A percentile compares a stretch with the other conserved stretches of the same genome.
Evolutionary conservation across 64 coral and sea anemone species (phyloP).

Genomic region (Montipora cactus): DNA sequence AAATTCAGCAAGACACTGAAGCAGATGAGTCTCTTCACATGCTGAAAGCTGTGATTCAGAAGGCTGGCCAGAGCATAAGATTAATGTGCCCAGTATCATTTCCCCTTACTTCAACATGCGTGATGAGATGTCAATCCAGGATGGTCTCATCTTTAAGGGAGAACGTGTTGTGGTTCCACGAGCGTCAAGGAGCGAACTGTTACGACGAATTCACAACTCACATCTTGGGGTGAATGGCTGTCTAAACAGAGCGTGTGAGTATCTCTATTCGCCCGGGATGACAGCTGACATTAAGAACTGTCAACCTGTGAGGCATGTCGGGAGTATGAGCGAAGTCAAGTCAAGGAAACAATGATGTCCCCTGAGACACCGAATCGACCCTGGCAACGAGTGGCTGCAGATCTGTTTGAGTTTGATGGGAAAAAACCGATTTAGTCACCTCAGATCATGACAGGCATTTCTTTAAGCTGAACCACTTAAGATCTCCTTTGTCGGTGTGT

Average conservation of each 20-base stretch:
- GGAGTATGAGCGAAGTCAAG: constrained; percentile 5
- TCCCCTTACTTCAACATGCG: no score
- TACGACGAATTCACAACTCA: no score
- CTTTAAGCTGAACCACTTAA: neutral
- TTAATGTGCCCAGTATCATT: no score
- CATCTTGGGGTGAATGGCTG: constrained; percentile 29
- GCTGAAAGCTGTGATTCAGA: no score
- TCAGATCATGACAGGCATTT: constrained; percentile 6
- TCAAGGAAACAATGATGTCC: constrained; percentile 44
- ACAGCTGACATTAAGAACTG: neutral
- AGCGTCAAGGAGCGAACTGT: no score
- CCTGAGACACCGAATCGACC: neutral
- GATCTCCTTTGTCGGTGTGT: neutral
- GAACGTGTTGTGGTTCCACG: no score
- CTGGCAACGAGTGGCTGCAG: neutral
- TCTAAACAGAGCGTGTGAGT: constrained; percentile 18
- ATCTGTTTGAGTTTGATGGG: constrained; percentile 35
- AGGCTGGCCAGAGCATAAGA: no score
- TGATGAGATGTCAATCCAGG: no score
- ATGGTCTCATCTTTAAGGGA: no score
- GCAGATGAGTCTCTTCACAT: no score
- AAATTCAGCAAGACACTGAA: no score
- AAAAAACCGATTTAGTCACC: neutral
- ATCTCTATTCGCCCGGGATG: constrained; percentile 50
- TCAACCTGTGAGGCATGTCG: constrained; percentile 43